A percentile compares a stretch with the other conserved stretches of the same genome.
Conservation (phyloP, 2,113 vertebrate species). For the Eulacestoma nigropectus region DNA sequence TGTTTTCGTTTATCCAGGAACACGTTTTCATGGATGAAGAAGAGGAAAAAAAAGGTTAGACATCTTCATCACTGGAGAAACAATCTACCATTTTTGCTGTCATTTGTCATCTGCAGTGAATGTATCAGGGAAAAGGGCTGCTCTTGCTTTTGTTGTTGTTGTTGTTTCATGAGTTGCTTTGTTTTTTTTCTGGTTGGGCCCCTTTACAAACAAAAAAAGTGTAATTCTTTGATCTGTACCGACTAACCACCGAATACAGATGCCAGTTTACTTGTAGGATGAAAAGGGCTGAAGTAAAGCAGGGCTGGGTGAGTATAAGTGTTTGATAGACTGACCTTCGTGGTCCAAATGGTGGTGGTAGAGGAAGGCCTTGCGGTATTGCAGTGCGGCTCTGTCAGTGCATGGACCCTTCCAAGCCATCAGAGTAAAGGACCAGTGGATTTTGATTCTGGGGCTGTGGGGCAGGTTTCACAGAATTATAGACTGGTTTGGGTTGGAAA, state of each 20-base stretch:
- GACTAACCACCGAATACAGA: not conserved
- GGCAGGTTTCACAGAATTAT: not conserved
- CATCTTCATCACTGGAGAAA: not conserved
- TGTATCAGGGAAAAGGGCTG: not conserved
- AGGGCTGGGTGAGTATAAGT: not conserved
- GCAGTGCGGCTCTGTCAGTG: not conserved
- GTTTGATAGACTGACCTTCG: not conserved
- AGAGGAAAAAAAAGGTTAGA: slow-evolving; percentile 71
- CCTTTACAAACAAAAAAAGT: not conserved
- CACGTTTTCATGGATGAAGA: slow-evolving; percentile 74
- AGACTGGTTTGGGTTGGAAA: not conserved
- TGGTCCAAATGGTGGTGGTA: not conserved
- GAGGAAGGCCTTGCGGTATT: not conserved
- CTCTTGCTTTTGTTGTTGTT: not conserved
- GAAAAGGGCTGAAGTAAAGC: not conserved
- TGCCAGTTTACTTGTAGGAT: not conserved
- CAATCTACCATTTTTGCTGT: not conserved
- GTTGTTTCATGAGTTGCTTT: not conserved
- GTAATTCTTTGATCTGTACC: not conserved
- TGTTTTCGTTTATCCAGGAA: slow-evolving; percentile 75
- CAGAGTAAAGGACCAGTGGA: not conserved
- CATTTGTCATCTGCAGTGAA: not conserved
- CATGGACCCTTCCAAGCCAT: not conserved
- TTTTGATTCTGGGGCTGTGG: not conserved
- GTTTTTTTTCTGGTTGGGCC: not conserved